A percentile compares a stretch with the other conserved stretches of the same genome.
phyloP scores from a whole-genome alignment of 2,888 invertebrate genomes.

The Bedellia somnulentella region DNA sequence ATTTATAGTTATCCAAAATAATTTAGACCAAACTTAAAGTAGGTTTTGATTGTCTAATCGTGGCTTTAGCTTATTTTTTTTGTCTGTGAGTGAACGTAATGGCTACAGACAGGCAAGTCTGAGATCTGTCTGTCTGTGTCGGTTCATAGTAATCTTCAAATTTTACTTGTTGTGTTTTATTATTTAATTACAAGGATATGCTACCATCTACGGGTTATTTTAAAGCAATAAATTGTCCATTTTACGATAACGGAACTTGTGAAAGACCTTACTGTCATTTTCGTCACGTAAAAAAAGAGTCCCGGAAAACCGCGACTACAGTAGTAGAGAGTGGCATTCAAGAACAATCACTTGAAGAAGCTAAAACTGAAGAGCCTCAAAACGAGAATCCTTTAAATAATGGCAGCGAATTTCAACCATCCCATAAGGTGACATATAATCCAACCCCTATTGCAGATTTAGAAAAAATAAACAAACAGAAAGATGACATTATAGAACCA shows the following conservation, averaged over 20 bases:
- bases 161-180: too few species aligned
- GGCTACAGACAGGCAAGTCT: too few species aligned
- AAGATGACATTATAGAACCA: slow-evolving; percentile 26
- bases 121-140: too few species aligned
- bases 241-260: slow-evolving; percentile 77
- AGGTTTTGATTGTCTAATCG: too few species aligned
- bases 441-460: slow-evolving; percentile 69
- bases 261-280: slow-evolving; percentile 92
- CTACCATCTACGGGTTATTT: slow-evolving; percentile 89
- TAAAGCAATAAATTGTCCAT: slow-evolving; percentile 83
- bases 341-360: too few species aligned
- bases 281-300: slow-evolving; percentile 78
- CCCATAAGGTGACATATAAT: slow-evolving; percentile 54
- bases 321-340: slow-evolving; percentile 49
- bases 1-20: too few species aligned
- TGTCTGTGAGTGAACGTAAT: too few species aligned
- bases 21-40: too few species aligned
- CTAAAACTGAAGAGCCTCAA: background rate
- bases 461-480: slow-evolving; percentile 39
- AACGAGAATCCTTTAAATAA: slow-evolving; percentile 3
- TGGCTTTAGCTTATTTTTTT: too few species aligned
- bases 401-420: slow-evolving; percentile 27
- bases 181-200: slow-evolving; percentile 66
- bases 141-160: too few species aligned
- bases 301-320: slow-evolving; percentile 30